These are phyloP conservation scores for Vespertilio murinus DNA, from an alignment of 2,797 vertebrate genomes.

Conservation along the genomic window DNA sequence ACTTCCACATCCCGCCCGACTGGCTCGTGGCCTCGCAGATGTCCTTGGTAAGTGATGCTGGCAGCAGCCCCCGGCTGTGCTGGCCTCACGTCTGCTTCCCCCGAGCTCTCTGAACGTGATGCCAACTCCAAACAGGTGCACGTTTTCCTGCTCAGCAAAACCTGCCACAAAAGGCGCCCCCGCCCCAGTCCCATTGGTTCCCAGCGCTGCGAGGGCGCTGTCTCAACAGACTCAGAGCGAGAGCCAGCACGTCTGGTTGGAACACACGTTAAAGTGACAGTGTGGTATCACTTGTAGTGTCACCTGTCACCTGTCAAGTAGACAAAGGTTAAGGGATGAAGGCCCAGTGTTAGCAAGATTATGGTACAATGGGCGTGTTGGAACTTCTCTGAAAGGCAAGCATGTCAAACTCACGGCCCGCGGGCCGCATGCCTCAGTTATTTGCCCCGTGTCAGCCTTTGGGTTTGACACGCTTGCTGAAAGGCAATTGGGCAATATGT, in stretches of 20 bases:
- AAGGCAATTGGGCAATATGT: neutral
- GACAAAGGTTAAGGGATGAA: neutral
- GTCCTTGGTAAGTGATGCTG: constrained; percentile 82
- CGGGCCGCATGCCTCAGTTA: too few relatives aligned
- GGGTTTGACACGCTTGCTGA: too few relatives aligned
- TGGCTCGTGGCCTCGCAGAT: constrained; percentile 84
- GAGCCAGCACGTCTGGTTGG: neutral
- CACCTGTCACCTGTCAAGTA: neutral
- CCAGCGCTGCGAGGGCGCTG: neutral
- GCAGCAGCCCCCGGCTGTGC: neutral
- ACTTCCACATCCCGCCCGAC: constrained; percentile 85
- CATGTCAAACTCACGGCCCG: too few relatives aligned
- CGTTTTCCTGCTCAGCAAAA: constrained; percentile 61
- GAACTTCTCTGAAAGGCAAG: neutral
- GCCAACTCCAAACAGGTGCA: constrained; percentile 57
- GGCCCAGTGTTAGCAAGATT: neutral
- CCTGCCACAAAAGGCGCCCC: neutral
- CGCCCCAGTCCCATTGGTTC: neutral
- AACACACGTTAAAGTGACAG: neutral
- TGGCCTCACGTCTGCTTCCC: neutral
- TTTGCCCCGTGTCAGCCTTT: too few relatives aligned
- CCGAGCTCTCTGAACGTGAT: neutral
- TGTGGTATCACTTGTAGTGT: neutral
- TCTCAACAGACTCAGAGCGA: neutral
- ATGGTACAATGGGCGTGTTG: neutral